A percentile compares a stretch with the other conserved stretches of the same genome.
Conservation (phyloP, 2,113 vertebrate species). For the Rhipidura dahli region DNA sequence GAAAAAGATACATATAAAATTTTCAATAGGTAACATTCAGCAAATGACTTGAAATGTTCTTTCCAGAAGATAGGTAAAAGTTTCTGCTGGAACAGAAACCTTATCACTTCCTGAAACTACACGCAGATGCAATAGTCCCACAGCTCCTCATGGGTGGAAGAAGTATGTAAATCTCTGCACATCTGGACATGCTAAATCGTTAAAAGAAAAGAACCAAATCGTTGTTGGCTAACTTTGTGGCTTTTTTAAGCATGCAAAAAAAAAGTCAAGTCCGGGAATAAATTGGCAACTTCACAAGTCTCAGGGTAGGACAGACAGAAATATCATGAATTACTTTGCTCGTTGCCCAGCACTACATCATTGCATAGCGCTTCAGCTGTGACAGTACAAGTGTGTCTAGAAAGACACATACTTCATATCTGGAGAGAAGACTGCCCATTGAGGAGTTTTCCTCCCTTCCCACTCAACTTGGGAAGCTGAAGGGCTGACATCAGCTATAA, state of each 20-base stretch:
- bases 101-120: background rate
- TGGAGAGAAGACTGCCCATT: background rate
- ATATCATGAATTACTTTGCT: background rate
- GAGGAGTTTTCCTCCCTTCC: background rate
- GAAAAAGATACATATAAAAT: background rate
- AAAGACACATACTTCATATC: background rate
- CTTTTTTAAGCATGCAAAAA: conserved; percentile 13
- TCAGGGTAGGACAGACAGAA: background rate
- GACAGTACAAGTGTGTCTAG: background rate
- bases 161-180: background rate
- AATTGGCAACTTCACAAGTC: background rate
- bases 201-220: background rate
- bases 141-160: background rate
- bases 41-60: background rate
- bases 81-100: background rate
- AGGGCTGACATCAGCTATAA: background rate
- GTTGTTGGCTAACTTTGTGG: background rate
- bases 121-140: background rate
- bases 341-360: background rate
- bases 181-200: background rate
- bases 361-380: background rate
- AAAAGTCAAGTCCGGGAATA: background rate
- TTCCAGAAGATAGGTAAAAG: background rate
- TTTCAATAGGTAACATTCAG: background rate
- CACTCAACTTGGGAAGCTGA: background rate